Conservation (phyloP, 2,888 invertebrate species). For the Mactromeris polynyma region DNA sequence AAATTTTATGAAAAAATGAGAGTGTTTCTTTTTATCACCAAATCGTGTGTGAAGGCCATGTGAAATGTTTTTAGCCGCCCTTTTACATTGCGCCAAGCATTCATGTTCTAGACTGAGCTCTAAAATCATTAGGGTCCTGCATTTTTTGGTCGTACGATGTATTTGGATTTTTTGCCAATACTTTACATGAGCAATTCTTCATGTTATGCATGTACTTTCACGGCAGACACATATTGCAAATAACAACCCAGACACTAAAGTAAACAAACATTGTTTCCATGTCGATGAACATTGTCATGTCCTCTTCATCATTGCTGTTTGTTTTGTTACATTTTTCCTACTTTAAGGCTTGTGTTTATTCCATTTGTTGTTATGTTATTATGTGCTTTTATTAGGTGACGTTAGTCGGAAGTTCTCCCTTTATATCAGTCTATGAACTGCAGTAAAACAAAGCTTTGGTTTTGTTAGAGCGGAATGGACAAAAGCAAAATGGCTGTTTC, state of each 20-base stretch:
- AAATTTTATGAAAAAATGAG: neutral
- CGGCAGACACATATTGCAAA: no score
- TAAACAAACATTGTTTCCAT: neutral
- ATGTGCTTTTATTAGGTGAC: slow-evolving; percentile 25
- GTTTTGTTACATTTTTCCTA: neutral
- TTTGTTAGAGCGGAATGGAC: slow-evolving; percentile 55
- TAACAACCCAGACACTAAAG: neutral
- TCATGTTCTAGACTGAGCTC: neutral
- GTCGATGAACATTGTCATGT: neutral
- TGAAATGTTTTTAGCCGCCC: neutral
- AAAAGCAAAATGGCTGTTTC: slow-evolving; percentile 60
- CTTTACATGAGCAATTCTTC: no score
- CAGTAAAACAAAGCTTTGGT: slow-evolving; percentile 39
- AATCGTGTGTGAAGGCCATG: neutral
- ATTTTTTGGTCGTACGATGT: no score
- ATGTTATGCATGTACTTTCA: no score
- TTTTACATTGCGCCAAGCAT: neutral
- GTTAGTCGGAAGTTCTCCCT: slow-evolving; percentile 34
- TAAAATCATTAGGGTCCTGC: no score
- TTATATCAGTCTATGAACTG: slow-evolving; percentile 4
- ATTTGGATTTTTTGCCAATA: no score
- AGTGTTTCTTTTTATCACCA: neutral
- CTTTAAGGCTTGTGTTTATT: neutral
- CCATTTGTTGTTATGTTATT: neutral
- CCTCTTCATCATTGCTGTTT: neutral